Conservation (phyloP, 2,113 vertebrate species). For the Pachycephala philippinensis region DNA sequence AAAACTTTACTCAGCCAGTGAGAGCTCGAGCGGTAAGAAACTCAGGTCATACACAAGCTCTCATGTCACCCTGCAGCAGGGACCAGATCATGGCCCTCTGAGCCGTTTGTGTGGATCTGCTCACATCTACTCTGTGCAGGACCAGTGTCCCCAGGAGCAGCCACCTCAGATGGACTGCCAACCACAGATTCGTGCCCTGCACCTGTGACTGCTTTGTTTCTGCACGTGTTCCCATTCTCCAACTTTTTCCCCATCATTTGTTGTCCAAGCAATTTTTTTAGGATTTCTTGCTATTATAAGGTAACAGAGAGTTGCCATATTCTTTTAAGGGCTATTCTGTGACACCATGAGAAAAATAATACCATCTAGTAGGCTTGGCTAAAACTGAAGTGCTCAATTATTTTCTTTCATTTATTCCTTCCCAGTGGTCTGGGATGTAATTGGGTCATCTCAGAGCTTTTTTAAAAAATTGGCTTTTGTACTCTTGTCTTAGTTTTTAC, state of each 20-base stretch:
- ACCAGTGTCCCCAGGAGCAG: neutral
- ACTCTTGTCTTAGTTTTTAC: neutral
- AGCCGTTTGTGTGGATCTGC: neutral
- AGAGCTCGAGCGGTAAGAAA: neutral
- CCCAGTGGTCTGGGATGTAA: neutral
- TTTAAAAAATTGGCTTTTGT: neutral
- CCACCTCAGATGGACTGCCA: neutral
- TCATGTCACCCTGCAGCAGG: neutral
- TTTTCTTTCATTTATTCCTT: neutral
- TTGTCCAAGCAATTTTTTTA: neutral
- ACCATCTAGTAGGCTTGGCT: neutral
- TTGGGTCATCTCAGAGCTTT: neutral
- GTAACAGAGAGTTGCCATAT: neutral
- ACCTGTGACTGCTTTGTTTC: neutral
- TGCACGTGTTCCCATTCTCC: neutral
- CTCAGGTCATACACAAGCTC: neutral
- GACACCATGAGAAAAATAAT: neutral
- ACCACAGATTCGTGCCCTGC: rapidly evolving
- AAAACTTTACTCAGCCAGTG: neutral
- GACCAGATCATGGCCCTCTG: neutral
- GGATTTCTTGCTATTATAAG: neutral
- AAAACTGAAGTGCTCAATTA: neutral
- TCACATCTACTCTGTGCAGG: neutral
- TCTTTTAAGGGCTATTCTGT: neutral
- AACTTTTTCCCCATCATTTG: rapidly evolving